A percentile compares a stretch with the other conserved stretches of the same genome.
Conservation (phyloP, 2,113 vertebrate species). For the Trematomus loennbergii region DNA sequence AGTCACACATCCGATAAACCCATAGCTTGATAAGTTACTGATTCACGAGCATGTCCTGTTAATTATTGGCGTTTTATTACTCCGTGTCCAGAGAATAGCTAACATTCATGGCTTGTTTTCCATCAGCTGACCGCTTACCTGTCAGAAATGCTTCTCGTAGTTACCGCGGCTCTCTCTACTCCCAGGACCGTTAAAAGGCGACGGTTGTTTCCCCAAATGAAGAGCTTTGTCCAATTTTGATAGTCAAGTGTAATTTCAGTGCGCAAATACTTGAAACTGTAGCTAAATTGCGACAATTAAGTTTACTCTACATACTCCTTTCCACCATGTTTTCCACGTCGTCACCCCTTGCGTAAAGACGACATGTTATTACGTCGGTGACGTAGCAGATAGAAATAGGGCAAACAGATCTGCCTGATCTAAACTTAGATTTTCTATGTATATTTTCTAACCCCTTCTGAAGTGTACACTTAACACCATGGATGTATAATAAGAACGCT, state of each 20-base stretch:
- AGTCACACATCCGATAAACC: neutral
- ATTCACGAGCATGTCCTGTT: neutral
- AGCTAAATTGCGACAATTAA: conserved; percentile 34
- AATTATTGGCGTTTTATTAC: neutral
- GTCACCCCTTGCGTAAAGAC: conserved; percentile 71
- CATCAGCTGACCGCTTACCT: conserved; percentile 78
- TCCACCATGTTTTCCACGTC: conserved; percentile 83
- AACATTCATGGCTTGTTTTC: conserved; percentile 42
- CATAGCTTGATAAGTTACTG: neutral
- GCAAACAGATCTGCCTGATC: neutral
- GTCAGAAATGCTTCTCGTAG: conserved; percentile 66
- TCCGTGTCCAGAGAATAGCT: conserved; percentile 25
- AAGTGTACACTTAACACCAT: neutral
- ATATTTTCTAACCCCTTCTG: too few species aligned
- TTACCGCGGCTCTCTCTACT: conserved; percentile 21
- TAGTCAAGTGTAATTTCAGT: neutral
- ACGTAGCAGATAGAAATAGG: conserved; percentile 45
- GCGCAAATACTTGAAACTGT: neutral
- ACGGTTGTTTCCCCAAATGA: neutral
- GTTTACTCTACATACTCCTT: conserved; percentile 66
- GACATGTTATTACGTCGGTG: conserved; percentile 29
- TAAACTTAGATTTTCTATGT: neutral
- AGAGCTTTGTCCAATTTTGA: neutral
- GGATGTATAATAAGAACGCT: too few species aligned
- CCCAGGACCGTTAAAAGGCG: neutral